A percentile compares a stretch with the other conserved stretches of the same genome.
phyloP scores from a whole-genome alignment of 2,113 vertebrate genomes.

The Callithrix jacchus region DNA sequence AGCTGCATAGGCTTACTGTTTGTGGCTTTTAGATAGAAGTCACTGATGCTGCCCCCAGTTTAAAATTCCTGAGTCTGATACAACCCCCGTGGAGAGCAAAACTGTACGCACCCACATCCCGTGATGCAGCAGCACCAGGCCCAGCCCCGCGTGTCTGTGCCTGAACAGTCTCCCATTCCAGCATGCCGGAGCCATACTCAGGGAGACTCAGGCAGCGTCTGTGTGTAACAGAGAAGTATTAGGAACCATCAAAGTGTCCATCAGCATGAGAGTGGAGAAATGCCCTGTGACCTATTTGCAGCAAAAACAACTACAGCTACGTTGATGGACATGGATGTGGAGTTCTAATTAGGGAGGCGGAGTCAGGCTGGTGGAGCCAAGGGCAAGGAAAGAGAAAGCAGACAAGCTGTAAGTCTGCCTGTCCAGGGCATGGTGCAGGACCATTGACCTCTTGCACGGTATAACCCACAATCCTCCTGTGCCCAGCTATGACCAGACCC shows the following conservation, averaged over 20 bases:
- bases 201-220: fast-evolving
- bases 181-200: fast-evolving
- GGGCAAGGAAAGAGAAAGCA: no score
- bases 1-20: background rate
- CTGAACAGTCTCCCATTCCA: background rate
- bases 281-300: fast-evolving
- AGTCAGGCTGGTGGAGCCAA: no score
- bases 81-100: background rate
- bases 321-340: background rate
- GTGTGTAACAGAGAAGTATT: fast-evolving
- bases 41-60: background rate
- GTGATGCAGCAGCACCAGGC: background rate
- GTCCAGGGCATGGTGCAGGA: no score
- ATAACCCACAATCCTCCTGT: no score
- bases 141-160: fast-evolving
- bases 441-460: no score
- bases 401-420: no score
- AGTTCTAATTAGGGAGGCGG: no score
- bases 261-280: fast-evolving
- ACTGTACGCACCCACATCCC: fast-evolving
- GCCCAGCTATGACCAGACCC: no score
- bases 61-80: background rate
- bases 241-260: no score
- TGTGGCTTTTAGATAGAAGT: background rate
- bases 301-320: background rate